Evolutionary conservation across 2,888 invertebrate genomes (phyloP), one percentile per base, ranked within the genome.

Genomic region (Heliconius ethilla): DNA sequence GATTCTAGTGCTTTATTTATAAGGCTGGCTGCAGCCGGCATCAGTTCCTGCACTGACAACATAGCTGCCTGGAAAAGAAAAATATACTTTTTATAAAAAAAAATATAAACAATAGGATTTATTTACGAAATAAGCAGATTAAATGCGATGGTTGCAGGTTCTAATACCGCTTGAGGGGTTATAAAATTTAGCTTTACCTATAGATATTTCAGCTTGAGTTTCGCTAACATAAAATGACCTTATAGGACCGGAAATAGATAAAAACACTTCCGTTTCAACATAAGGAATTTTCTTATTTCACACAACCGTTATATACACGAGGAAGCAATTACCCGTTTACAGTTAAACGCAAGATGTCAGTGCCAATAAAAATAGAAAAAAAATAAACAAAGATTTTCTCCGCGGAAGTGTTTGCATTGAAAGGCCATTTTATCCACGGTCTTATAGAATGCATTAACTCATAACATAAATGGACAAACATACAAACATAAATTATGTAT

Each of bases 1-100:
- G 92, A 91, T 27, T 92, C 92, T 63, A 96, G 84, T 0, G 95
- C 94, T n/a, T 89, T 87, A 83, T 95, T 95, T n/a, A 96, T 86
- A 78, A 94, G 87, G 1, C 87, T 83, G 25, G 95, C 85, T 11
- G 95, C 87, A 7, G 88, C 83, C 0, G 95, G 92, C 87, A 95
- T 92, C 85, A 94, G 85, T 5, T 89, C 86, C 11, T 93, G 82
- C 0, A 95, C 91, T 76, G 92, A 88, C 2, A 94, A 82, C 0
- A 95, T 82, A 0, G 94, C 95, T 5, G 89, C 93, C 94, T 95
- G 87, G 4, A 86, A 87, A 75, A 25, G 69, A 69, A 27, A 70
- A 78, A 79, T 67, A 59, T n/a, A 59, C 22, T 29, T 22, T 51
- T 2, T 27, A 70, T 27, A 51, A 1, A 27, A 45, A 45, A 27